Base-by-base conservation (phyloP, 1,140 invertebrate species). In the Caenorhabditis brenneri region DNA sequence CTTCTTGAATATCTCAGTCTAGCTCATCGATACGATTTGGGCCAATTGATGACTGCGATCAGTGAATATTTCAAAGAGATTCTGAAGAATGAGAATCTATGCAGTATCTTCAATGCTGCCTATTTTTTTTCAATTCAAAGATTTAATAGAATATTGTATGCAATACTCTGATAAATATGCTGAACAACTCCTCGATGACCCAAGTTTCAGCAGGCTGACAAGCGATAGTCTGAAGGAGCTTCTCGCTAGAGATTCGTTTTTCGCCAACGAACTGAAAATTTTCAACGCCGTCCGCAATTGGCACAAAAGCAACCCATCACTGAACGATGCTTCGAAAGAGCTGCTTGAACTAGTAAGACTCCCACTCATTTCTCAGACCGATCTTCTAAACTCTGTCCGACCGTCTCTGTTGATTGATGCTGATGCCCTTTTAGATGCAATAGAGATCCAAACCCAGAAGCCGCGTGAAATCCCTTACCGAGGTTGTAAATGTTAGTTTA, bases 381-480 rank as follows among this genome's bases (percentile, higher is more conserved):
- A 74, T 10, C 65, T 74, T 27, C 22, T 74, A 2, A 74, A 46
- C 22, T 6, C 10, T 22, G 97, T 98, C 2, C 92, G 97, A 69
- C 94, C 95, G 2, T 95, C 95, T 31, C 93, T 93, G 42, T 93
- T 98, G 19, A 94, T 99, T 31, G 94, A 94, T 48, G 93, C 96
- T 1, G 96, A 98, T 91, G 93, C 94, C 88, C 94, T 99, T 82
- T 93, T 99, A 16, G 97, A 99, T 92, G 97, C 96, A 27, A 97
- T 99, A 85, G 94, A 95, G 87, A 93, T 94, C 86, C 93, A 94
- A 88, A 95, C 94, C 39, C 94, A 94, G 89, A 94, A 93, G 58
- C 93, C 94, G 87, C 94, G 94, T 89, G 94, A 95, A 84, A 92
- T 98, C 22, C 93, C 94, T 65, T 96, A 97, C 91, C 93, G 93